These are phyloP conservation scores for Entosphenus tridentatus DNA, from an alignment of 2,113 vertebrate genomes.

Conservation along the genomic window DNA sequence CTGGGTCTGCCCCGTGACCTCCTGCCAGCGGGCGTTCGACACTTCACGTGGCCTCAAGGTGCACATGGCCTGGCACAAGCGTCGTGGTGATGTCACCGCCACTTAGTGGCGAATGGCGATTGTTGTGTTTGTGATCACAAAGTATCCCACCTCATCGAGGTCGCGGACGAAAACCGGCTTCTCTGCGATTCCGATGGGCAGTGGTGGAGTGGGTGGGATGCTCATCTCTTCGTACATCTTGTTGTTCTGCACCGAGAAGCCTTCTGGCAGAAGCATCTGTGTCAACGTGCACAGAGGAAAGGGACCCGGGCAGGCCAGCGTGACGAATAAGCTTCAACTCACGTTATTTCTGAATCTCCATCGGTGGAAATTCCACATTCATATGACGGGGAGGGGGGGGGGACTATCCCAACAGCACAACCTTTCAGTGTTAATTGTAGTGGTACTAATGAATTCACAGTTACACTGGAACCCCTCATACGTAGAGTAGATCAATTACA, in stretches of 20 bases:
- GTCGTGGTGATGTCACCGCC: too few relatives aligned
- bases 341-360: neutral
- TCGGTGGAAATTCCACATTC: neutral
- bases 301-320: slow-evolving; percentile 1
- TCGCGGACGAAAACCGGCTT: slow-evolving; percentile 65
- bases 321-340: neutral
- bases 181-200: slow-evolving; percentile 64
- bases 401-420: neutral
- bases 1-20: too few relatives aligned
- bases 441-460: slow-evolving; percentile 3
- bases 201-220: slow-evolving; percentile 61
- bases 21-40: too few relatives aligned
- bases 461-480: too few relatives aligned
- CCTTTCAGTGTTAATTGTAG: neutral
- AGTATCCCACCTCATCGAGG: slow-evolving; percentile 55
- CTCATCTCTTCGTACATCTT: slow-evolving; percentile 85
- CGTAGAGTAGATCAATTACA: too few relatives aligned
- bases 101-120: too few relatives aligned
- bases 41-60: too few relatives aligned
- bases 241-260: slow-evolving; percentile 55
- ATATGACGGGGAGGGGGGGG: neutral
- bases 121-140: too few relatives aligned
- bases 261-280: slow-evolving; percentile 71
- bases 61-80: too few relatives aligned
- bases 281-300: slow-evolving; percentile 12